Conservation (phyloP, 2,888 invertebrate genomes). For the Blastobasis adustella region DNA sequence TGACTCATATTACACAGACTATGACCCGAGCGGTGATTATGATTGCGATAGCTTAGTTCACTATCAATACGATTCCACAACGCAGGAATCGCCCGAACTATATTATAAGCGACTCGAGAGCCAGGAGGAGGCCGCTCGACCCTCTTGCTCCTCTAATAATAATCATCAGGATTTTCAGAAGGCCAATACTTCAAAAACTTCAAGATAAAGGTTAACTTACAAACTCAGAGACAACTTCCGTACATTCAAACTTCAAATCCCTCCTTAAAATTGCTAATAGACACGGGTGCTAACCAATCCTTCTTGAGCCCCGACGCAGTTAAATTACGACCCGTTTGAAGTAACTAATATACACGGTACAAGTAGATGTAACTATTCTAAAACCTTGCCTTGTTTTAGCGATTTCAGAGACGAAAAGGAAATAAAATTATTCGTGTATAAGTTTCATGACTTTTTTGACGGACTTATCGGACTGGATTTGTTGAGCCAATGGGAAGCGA, state of each 20-base stretch:
- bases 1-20: neutral
- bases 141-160: neutral
- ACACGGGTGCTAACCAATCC: constrained; percentile 1
- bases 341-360: constrained; percentile 6
- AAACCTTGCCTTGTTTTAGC: constrained; percentile 13
- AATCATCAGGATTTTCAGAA: neutral
- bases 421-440: constrained; percentile 8
- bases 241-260: constrained; percentile 10
- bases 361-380: constrained; percentile 9
- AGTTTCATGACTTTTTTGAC: constrained; percentile 15
- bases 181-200: constrained; percentile 1
- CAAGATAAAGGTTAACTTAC: constrained; percentile 12
- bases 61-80: too few species aligned
- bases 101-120: too few species aligned
- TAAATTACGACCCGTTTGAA: too few species aligned
- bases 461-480: constrained; percentile 17
- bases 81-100: too few species aligned
- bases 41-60: neutral
- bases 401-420: constrained; percentile 11
- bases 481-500: constrained; percentile 14
- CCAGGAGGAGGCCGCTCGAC: too few species aligned
- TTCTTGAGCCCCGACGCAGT: too few species aligned
- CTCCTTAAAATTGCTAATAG: constrained; percentile 11
- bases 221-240: constrained; percentile 12
- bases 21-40: neutral